These are phyloP conservation scores for Ailurus styani DNA, from an alignment of 2,113 vertebrate genomes.

Conservation along the genomic window DNA sequence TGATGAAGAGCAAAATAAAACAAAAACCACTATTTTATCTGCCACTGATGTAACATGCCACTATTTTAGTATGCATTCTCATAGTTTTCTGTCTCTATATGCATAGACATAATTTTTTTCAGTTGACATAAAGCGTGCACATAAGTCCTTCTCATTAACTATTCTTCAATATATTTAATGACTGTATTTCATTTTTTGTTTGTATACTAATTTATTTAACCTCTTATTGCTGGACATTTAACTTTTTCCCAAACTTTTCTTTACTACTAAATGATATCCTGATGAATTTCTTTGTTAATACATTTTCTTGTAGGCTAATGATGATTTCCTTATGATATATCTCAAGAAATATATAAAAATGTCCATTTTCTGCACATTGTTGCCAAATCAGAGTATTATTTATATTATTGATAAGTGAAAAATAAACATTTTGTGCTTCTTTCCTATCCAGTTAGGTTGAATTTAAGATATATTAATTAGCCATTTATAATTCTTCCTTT, in stretches of 20 bases:
- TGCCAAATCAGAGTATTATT: neutral
- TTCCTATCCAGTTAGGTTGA: neutral
- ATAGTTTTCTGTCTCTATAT: neutral
- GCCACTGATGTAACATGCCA: neutral
- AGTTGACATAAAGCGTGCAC: neutral
- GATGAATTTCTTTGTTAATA: neutral
- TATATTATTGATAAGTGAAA: neutral
- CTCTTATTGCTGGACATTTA: neutral
- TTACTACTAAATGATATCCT: neutral
- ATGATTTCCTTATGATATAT: neutral
- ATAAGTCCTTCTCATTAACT: neutral
- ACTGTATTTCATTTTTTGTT: neutral
- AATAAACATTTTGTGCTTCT: neutral
- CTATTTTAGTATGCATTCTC: neutral
- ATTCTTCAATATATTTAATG: neutral
- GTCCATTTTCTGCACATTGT: neutral
- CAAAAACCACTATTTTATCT: neutral
- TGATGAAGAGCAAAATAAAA: neutral
- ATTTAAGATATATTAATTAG: neutral
- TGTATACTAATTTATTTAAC: conserved; percentile 7
- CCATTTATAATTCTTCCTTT: neutral
- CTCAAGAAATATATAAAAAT: neutral
- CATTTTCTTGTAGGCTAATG: neutral
- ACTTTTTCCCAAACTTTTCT: neutral
- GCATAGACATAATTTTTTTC: neutral